Conservation (phyloP, 1,140 invertebrate genomes). For the Magallana gigas region DNA sequence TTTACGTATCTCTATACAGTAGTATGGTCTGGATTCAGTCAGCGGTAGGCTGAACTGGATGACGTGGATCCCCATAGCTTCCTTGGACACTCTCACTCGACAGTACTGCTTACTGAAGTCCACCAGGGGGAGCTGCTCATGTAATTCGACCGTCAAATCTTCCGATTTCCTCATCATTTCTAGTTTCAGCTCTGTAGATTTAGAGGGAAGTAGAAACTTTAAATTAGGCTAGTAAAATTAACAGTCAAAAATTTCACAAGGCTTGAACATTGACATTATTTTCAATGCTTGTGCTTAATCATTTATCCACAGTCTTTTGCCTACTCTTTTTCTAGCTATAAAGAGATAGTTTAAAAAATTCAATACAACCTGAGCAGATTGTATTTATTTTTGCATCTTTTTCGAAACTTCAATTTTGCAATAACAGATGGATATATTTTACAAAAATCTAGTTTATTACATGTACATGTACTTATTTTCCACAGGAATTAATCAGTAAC, state of each 20-base stretch:
- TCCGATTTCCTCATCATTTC: constrained; percentile 70
- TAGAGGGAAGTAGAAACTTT: too few relatives aligned
- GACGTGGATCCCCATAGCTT: constrained; percentile 71
- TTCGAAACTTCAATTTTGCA: too few relatives aligned
- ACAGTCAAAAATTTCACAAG: too few relatives aligned
- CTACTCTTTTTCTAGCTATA: neutral
- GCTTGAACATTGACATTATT: too few relatives aligned
- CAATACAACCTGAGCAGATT: neutral
- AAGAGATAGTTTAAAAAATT: constrained; percentile 1
- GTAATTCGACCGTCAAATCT: constrained; percentile 64
- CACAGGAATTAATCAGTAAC: too few relatives aligned
- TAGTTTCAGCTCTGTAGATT: constrained; percentile 62
- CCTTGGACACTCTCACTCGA: constrained; percentile 64
- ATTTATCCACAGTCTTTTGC: too few relatives aligned
- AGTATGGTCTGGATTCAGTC: constrained; percentile 68
- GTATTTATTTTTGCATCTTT: too few relatives aligned
- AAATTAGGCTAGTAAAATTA: too few relatives aligned
- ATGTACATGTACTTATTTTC: too few relatives aligned
- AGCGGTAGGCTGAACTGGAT: constrained; percentile 74
- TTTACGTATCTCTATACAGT: constrained; percentile 70
- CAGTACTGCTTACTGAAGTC: constrained; percentile 64
- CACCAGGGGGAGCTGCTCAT: constrained; percentile 32
- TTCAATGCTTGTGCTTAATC: too few relatives aligned
- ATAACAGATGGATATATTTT: too few relatives aligned
- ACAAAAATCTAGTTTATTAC: too few relatives aligned